Conservation (phyloP, 2,888 invertebrate genomes). For the Orthonychiurus folsomi region DNA sequence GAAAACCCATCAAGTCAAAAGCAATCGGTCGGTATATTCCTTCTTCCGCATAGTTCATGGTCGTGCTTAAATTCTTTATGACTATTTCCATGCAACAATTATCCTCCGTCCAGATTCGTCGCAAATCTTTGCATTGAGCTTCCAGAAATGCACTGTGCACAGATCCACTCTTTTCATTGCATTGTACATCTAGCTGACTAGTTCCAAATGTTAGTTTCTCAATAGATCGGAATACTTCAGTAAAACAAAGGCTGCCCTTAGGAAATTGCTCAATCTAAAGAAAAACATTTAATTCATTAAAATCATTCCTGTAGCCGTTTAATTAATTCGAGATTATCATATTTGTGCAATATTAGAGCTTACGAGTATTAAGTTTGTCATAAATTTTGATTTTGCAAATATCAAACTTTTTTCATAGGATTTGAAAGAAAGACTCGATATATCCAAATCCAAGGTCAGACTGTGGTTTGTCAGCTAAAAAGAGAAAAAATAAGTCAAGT, state of each 20-base stretch:
- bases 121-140: slow-evolving; percentile 33
- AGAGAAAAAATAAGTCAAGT: slow-evolving; percentile 10
- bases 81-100: slow-evolving; percentile 35
- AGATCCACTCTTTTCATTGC: slow-evolving; percentile 36
- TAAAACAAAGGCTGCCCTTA: slow-evolving; percentile 8
- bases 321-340: no score
- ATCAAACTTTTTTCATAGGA: slow-evolving; percentile 36
- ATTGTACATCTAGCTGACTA: slow-evolving; percentile 32
- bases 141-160: slow-evolving; percentile 32
- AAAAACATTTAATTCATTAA: no score
- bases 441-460: slow-evolving; percentile 37
- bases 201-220: slow-evolving; percentile 31
- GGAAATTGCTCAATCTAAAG: slow-evolving; percentile 18
- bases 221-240: slow-evolving; percentile 29
- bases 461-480: slow-evolving; percentile 30
- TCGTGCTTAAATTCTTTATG: slow-evolving; percentile 32
- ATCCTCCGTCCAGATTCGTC: slow-evolving; percentile 31
- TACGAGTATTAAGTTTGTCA: slow-evolving; percentile 35
- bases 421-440: slow-evolving; percentile 34
- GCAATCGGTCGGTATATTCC: slow-evolving; percentile 28
- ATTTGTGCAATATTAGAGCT: no score
- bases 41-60: slow-evolving; percentile 31
- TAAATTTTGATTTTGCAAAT: slow-evolving; percentile 38
- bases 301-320: no score
- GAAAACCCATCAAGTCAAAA: slow-evolving; percentile 35